phyloP scores from a whole-genome alignment of 2,888 invertebrate genomes.

The Yponomeuta plumbellus region DNA sequence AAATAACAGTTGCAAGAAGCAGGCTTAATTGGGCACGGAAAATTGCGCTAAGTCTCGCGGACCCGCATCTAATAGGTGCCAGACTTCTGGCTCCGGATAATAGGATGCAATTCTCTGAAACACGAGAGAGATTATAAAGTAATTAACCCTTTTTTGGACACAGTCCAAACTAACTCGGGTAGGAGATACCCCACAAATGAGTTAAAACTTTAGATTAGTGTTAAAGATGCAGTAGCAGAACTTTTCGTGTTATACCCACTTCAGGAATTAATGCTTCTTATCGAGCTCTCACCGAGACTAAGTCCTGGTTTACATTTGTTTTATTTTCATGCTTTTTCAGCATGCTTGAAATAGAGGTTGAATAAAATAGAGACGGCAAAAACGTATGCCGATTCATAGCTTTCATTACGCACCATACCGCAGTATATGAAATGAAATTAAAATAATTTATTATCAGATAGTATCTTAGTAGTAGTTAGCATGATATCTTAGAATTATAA shows the following conservation, averaged over 20 bases:
- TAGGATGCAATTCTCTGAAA: neutral
- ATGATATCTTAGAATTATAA: no score
- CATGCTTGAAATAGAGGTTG: no score
- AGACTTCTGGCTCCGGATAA: neutral
- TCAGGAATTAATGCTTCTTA: neutral
- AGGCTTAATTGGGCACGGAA: neutral
- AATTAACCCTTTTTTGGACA: constrained; percentile 3
- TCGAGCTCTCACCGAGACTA: neutral
- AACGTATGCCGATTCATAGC: no score
- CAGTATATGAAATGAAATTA: no score
- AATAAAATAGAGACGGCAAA: no score
- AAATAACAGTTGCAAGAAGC: constrained; percentile 1
- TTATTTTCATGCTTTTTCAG: no score
- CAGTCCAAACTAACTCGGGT: neutral
- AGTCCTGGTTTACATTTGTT: neutral
- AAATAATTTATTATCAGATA: no score
- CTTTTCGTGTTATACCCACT: neutral
- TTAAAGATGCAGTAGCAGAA: neutral
- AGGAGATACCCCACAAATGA: neutral
- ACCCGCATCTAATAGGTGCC: neutral
- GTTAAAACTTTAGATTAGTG: neutral
- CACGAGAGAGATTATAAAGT: constrained; percentile 3
- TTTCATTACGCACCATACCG: no score
- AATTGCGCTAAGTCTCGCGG: neutral
- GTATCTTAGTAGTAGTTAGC: no score